Conservation (phyloP, 2,888 invertebrate genomes). For the Pristionchus arcanus region DNA sequence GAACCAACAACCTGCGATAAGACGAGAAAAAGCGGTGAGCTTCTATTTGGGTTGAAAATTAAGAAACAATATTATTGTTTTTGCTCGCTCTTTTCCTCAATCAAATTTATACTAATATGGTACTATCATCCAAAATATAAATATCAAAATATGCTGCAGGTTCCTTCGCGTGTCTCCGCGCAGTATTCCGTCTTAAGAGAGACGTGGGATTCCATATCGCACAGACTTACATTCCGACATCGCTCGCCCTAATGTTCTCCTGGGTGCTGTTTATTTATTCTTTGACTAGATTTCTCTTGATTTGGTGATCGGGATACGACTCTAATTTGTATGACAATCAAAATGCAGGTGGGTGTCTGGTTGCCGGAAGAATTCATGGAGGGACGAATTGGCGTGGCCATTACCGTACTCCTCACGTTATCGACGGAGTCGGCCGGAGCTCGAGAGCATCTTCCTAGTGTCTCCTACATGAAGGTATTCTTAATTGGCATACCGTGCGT, state of each 20-base stretch:
- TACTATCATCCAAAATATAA: neutral
- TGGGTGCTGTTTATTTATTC: conserved; percentile 71
- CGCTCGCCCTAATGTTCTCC: conserved; percentile 78
- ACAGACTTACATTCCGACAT: conserved; percentile 79
- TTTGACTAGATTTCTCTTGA: too few relatives aligned
- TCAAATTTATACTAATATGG: neutral
- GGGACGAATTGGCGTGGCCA: conserved; percentile 79
- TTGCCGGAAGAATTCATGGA: conserved; percentile 79
- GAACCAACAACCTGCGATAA: conserved; percentile 72
- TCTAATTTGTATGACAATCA: too few relatives aligned
- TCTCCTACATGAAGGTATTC: conserved; percentile 77
- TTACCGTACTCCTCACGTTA: conserved; percentile 77
- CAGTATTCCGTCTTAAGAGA: conserved; percentile 76
- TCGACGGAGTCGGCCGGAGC: conserved; percentile 79
- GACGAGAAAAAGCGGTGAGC: conserved; percentile 70
- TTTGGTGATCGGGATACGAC: too few relatives aligned
- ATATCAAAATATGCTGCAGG: conserved; percentile 57
- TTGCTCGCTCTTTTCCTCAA: neutral
- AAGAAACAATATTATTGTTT: neutral
- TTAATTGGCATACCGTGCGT: neutral
- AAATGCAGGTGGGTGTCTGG: conserved; percentile 77
- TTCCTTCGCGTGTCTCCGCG: conserved; percentile 75
- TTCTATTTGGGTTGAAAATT: neutral
- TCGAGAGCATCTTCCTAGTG: conserved; percentile 77
- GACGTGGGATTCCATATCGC: conserved; percentile 79